phyloP scores from a whole-genome alignment of 2,113 vertebrate genomes.

The Hucho hucho region DNA sequence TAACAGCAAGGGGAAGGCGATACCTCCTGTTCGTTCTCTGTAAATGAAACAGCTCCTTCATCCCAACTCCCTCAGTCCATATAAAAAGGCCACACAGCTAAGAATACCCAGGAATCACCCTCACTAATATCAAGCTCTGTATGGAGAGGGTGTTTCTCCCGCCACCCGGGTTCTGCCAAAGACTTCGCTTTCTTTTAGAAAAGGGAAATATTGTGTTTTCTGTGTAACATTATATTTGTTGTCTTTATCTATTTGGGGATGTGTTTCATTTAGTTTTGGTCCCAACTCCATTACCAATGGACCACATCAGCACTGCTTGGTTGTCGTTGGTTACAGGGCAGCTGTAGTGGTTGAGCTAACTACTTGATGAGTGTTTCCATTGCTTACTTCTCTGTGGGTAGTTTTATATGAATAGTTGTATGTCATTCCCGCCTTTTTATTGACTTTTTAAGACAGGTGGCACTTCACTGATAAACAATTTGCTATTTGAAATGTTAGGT shows the following conservation, averaged over 20 bases:
- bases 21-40: conserved; percentile 85
- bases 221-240: no score
- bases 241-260: not conserved
- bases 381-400: no score
- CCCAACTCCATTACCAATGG: not conserved
- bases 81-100: conserved; percentile 82
- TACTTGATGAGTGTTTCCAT: no score
- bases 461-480: not conserved
- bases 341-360: no score
- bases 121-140: conserved; percentile 16
- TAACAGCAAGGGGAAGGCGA: conserved; percentile 84
- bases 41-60: conserved; percentile 95
- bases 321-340: no score
- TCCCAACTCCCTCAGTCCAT: conserved; percentile 49
- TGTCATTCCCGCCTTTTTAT: not conserved
- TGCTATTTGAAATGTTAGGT: not conserved
- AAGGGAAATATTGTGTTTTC: no score
- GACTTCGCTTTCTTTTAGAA: no score
- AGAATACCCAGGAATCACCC: conserved; percentile 76
- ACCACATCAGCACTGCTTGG: not conserved
- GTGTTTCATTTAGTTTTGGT: not conserved
- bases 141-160: conserved; percentile 19
- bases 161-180: not conserved
- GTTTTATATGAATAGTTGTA: no score
- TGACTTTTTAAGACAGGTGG: not conserved